A percentile compares a stretch with the other conserved stretches of the same genome.
These are phyloP conservation scores for Eupithecia subumbrata DNA, from an alignment of 2,888 invertebrate species.

Conservation along the genomic window DNA sequence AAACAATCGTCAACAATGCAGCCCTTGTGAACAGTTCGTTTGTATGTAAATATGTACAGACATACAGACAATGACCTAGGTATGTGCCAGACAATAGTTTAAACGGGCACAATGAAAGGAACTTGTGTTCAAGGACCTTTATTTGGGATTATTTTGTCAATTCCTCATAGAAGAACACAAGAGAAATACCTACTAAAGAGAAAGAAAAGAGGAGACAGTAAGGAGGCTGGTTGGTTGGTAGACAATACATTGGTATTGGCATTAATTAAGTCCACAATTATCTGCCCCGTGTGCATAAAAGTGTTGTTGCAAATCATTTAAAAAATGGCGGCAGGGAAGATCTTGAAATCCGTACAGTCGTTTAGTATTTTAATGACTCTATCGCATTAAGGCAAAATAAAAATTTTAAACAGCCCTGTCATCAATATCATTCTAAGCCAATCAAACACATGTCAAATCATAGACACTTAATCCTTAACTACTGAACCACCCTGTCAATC, in stretches of 20 bases:
- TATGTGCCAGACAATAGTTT: slow-evolving; percentile 59
- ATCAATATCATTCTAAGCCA: neutral
- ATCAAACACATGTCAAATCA: neutral
- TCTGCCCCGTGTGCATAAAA: neutral
- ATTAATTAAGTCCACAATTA: neutral
- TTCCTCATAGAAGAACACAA: neutral
- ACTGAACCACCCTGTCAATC: neutral
- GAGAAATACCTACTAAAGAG: neutral
- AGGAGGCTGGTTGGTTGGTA: neutral
- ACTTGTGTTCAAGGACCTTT: neutral
- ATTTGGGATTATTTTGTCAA: slow-evolving; percentile 9
- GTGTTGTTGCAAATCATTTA: neutral
- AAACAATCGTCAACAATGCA: slow-evolving; percentile 32
- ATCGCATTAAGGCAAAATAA: neutral
- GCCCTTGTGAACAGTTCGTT: slow-evolving; percentile 51
- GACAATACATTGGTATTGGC: neutral
- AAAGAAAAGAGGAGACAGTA: neutral
- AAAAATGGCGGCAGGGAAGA: neutral
- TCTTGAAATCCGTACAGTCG: neutral
- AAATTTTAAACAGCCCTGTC: neutral
- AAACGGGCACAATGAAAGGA: slow-evolving; percentile 50
- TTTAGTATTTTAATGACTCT: neutral
- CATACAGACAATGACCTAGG: slow-evolving; percentile 64
- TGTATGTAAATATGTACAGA: slow-evolving; percentile 66
- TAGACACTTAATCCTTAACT: neutral